Percentiles rank a stretch among this genome's conserved stretches.
phyloP scores from a whole-genome alignment of 2,888 invertebrate species.

The Drosophila percnosoma region DNA sequence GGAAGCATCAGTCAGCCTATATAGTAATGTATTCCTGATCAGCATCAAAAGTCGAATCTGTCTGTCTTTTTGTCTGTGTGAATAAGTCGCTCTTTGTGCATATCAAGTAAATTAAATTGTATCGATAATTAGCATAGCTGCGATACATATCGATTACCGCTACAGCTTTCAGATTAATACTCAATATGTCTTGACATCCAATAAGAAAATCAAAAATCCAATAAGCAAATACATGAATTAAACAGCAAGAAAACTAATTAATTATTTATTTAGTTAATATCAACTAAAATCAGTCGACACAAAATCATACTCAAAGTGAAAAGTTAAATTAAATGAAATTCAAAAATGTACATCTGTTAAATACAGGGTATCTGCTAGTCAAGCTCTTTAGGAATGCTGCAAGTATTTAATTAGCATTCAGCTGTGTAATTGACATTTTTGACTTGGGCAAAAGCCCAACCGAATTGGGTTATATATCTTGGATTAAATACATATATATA shows the following conservation, averaged over 20 bases:
- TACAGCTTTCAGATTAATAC: too few relatives aligned
- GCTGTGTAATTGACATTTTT: constrained; percentile 23
- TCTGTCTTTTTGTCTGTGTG: neutral
- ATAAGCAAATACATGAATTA: too few relatives aligned
- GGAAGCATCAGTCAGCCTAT: neutral
- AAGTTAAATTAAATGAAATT: too few relatives aligned
- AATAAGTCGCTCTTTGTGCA: too few relatives aligned
- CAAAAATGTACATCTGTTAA: neutral
- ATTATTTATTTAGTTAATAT: too few relatives aligned
- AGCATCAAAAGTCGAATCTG: neutral
- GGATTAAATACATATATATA: neutral
- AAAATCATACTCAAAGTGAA: too few relatives aligned
- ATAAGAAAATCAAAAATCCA: too few relatives aligned
- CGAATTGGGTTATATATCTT: neutral
- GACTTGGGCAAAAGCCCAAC: constrained; percentile 15
- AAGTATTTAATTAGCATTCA: neutral
- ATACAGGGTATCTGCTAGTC: neutral
- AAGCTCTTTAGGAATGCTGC: neutral
- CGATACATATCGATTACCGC: too few relatives aligned
- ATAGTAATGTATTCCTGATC: neutral
- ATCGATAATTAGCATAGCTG: neutral
- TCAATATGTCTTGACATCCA: too few relatives aligned
- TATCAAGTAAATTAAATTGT: too few relatives aligned
- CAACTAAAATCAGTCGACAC: too few relatives aligned
- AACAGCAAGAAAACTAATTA: too few relatives aligned